Conservation (phyloP, 2,888 invertebrate genomes). For the Clostera curtula region DNA sequence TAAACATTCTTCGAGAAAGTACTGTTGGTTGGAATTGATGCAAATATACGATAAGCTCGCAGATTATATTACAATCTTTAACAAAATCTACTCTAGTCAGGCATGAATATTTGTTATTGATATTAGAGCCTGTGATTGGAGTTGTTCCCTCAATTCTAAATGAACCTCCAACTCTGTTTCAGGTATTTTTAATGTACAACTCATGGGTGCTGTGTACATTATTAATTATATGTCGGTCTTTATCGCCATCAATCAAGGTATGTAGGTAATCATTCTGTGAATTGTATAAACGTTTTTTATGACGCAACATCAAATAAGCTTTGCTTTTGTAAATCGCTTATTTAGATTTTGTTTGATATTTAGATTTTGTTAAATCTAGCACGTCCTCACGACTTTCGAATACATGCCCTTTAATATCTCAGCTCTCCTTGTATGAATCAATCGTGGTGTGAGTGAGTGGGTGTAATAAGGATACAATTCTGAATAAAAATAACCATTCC, state of each 20-base stretch:
- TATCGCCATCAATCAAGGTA: conserved; percentile 47
- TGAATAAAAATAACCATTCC: too few relatives aligned
- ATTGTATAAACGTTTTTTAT: too few relatives aligned
- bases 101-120: conserved; percentile 20
- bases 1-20: conserved; percentile 17
- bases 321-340: too few relatives aligned
- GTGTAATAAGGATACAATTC: too few relatives aligned
- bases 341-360: too few relatives aligned
- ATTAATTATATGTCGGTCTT: conserved; percentile 36
- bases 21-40: conserved; percentile 52
- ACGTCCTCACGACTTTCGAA: too few relatives aligned
- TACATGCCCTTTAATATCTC: too few relatives aligned
- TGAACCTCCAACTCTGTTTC: conserved; percentile 11
- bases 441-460: too few relatives aligned
- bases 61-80: conserved; percentile 41
- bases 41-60: conserved; percentile 50
- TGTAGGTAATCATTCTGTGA: too few relatives aligned
- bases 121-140: neutral
- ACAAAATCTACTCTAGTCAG: conserved; percentile 44
- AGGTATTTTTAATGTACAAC: conserved; percentile 45
- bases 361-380: too few relatives aligned
- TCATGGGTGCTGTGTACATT: conserved; percentile 41
- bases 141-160: neutral
- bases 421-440: too few relatives aligned
- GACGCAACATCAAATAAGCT: too few relatives aligned